These are phyloP conservation scores for Timema podura DNA, from an alignment of 2,888 invertebrate species.

Conservation along the genomic window DNA sequence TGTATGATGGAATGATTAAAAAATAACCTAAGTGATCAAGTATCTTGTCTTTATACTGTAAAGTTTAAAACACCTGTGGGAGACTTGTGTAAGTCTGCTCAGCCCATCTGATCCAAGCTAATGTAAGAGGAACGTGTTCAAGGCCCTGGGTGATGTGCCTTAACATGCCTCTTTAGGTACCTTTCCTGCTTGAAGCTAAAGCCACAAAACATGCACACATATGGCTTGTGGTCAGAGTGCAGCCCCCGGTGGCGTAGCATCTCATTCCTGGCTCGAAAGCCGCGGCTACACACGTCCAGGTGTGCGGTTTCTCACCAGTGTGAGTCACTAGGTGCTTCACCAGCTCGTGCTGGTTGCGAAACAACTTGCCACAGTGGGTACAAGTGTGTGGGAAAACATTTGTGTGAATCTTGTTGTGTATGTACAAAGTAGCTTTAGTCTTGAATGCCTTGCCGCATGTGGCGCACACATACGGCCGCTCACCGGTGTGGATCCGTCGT, in stretches of 20 bases:
- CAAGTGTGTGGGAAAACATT: conserved; percentile 55
- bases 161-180: conserved; percentile 51
- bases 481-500: conserved; percentile 43
- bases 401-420: conserved; percentile 57
- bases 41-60: no score
- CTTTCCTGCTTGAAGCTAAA: conserved; percentile 48
- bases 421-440: conserved; percentile 61
- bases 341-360: conserved; percentile 52
- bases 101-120: no score
- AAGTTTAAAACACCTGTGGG: no score
- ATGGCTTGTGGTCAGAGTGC: conserved; percentile 47
- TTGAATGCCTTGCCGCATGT: conserved; percentile 54
- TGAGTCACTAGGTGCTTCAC: conserved; percentile 54
- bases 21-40: no score
- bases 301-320: conserved; percentile 52
- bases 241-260: conserved; percentile 46
- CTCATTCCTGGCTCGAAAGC: conserved; percentile 29
- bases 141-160: conserved; percentile 33
- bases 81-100: no score
- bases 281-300: conserved; percentile 49
- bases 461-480: conserved; percentile 45
- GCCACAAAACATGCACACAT: conserved; percentile 25
- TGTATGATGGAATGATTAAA: no score
- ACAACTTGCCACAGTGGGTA: conserved; percentile 53
- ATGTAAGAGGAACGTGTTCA: not conserved